A percentile compares a stretch with the other conserved stretches of the same genome.
These are phyloP conservation scores for Camponotus floridanus DNA, from an alignment of 1,140 invertebrate species.

Conservation along the genomic window DNA sequence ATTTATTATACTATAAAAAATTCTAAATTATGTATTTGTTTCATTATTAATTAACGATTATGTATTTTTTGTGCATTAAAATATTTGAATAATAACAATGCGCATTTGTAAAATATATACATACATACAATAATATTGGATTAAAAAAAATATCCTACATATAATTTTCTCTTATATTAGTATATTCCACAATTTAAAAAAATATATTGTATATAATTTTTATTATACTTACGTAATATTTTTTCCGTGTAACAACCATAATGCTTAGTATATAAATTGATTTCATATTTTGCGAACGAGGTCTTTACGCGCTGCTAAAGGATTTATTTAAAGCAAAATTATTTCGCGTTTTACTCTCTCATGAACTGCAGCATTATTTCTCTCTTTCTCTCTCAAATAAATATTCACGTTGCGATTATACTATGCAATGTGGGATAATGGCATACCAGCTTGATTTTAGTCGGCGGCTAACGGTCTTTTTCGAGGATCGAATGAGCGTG, in stretches of 20 bases:
- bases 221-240: neutral
- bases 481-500: slow-evolving; percentile 60
- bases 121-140: too few relatives aligned
- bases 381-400: slow-evolving; percentile 11
- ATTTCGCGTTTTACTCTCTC: slow-evolving; percentile 12
- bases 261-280: neutral
- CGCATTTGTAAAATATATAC: too few relatives aligned
- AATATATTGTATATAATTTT: too few relatives aligned
- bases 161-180: too few relatives aligned
- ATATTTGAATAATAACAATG: too few relatives aligned
- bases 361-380: neutral
- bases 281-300: neutral
- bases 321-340: neutral
- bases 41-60: too few relatives aligned
- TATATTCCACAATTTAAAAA: too few relatives aligned
- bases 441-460: slow-evolving; percentile 51
- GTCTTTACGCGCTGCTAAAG: neutral
- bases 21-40: too few relatives aligned
- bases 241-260: too few relatives aligned
- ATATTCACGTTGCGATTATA: slow-evolving; percentile 44
- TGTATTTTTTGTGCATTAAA: too few relatives aligned
- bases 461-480: slow-evolving; percentile 63
- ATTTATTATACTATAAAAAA: too few relatives aligned
- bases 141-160: too few relatives aligned
- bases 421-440: slow-evolving; percentile 38